Evolutionary conservation across 1,140 invertebrate genomes (phyloP).

Genomic region (Heliconius nattereri): DNA sequence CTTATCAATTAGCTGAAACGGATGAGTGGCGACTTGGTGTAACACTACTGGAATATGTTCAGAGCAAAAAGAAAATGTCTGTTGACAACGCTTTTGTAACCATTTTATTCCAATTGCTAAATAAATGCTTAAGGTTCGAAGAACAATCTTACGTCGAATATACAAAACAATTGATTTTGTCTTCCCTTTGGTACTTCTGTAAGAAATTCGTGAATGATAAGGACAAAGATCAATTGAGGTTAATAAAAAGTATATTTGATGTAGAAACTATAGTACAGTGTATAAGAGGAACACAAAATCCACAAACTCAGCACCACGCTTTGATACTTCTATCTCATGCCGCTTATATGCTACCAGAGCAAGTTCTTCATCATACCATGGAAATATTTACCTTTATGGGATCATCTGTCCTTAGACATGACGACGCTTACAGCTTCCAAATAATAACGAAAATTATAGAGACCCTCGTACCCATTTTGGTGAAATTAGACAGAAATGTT

Average conservation of each 20-base stretch:
- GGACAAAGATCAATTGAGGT: conserved; percentile 73
- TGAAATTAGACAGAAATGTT: conserved; percentile 79
- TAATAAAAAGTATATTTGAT: conserved; percentile 85
- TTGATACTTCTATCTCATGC: conserved; percentile 89
- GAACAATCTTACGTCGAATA: conserved; percentile 93
- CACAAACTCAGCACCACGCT: conserved; percentile 96
- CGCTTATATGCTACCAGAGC: conserved; percentile 88
- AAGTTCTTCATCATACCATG: conserved; percentile 95
- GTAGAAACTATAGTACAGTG: conserved; percentile 93
- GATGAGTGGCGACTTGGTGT: conserved; percentile 89
- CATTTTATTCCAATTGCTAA: conserved; percentile 90
- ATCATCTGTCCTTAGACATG: conserved; percentile 92
- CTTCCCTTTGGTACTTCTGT: conserved; percentile 88
- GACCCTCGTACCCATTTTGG: conserved; percentile 92
- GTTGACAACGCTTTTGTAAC: conserved; percentile 85
- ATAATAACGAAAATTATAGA: conserved; percentile 95
- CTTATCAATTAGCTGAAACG: conserved; percentile 83
- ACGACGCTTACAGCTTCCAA: conserved; percentile 96
- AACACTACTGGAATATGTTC: conserved; percentile 91
- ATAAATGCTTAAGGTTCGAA: conserved; percentile 89
- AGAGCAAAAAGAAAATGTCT: conserved; percentile 89
- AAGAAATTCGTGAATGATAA: conserved; percentile 81
- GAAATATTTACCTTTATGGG: conserved; percentile 98
- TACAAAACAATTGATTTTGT: conserved; percentile 92
- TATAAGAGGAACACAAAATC: conserved; percentile 93